A percentile compares a stretch with the other conserved stretches of the same genome.
These are phyloP conservation scores for Hesperophylax magnus DNA, from an alignment of 1,140 invertebrate genomes.

Conservation along the genomic window DNA sequence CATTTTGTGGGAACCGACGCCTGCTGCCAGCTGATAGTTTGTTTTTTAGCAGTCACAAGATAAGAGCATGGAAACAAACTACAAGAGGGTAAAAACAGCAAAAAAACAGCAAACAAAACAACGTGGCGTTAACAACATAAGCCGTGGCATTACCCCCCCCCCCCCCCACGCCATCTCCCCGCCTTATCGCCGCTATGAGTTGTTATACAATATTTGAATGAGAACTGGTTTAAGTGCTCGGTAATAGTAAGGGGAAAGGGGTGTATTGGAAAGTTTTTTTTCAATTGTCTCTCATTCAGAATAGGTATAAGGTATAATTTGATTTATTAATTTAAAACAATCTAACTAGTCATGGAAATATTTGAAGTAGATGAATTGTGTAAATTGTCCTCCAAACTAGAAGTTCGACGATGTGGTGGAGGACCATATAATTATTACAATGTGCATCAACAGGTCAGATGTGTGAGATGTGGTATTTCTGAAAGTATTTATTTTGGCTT, in stretches of 20 bases:
- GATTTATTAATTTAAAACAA: too few species aligned
- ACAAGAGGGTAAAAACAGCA: neutral
- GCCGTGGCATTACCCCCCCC: neutral
- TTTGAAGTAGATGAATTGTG: too few species aligned
- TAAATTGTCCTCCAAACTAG: too few species aligned
- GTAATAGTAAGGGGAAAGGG: neutral
- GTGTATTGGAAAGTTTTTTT: neutral
- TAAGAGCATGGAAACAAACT: neutral
- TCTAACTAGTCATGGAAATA: too few species aligned
- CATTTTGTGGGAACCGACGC: slow-evolving; percentile 16
- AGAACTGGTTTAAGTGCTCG: slow-evolving; percentile 10
- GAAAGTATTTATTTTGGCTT: too few species aligned
- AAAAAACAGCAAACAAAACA: too few species aligned
- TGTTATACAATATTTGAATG: slow-evolving; percentile 13
- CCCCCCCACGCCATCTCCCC: neutral
- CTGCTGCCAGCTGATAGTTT: slow-evolving; percentile 10
- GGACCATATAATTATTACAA: too few species aligned
- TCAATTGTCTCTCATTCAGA: neutral
- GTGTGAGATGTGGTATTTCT: too few species aligned
- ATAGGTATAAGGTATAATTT: too few species aligned
- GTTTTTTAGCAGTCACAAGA: neutral
- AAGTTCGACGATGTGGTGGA: too few species aligned
- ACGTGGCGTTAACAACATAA: too few species aligned
- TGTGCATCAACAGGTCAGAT: too few species aligned
- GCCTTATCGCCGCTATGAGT: slow-evolving; percentile 26